These are phyloP conservation scores for Chiroxiphia lanceolata DNA, from an alignment of 2,797 vertebrate species.

Conservation along the genomic window DNA sequence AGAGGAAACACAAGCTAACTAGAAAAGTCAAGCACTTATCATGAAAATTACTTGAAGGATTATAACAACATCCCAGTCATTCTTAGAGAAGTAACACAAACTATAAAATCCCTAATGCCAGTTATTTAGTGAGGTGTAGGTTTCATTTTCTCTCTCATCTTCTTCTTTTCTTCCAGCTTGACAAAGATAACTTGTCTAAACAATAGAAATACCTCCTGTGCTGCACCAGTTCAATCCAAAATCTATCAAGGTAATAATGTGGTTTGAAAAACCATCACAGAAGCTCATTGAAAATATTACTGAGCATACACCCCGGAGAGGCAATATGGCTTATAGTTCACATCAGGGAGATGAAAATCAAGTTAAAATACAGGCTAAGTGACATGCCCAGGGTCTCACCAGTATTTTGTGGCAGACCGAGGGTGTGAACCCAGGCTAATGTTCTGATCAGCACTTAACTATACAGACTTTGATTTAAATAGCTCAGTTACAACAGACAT, in stretches of 20 bases:
- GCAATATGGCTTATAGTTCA: neutral
- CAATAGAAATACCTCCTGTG: neutral
- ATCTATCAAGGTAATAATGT: constrained; percentile 12
- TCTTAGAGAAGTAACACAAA: neutral
- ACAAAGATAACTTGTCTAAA: constrained; percentile 24
- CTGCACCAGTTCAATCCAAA: neutral
- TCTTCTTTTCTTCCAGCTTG: constrained; percentile 20
- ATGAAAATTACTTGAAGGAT: constrained; percentile 19
- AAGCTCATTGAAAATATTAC: constrained; percentile 5
- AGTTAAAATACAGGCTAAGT: constrained; percentile 3
- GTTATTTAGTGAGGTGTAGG: constrained; percentile 32
- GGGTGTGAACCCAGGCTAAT: neutral
- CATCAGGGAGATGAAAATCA: neutral
- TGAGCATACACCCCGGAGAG: neutral
- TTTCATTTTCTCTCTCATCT: constrained; percentile 4
- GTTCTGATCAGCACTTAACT: neutral
- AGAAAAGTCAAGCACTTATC: constrained; percentile 42
- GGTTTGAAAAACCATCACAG: constrained; percentile 31
- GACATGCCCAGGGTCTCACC: neutral
- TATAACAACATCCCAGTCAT: neutral
- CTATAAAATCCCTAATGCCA: constrained; percentile 16
- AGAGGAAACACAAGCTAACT: constrained; percentile 15
- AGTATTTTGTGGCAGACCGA: neutral
- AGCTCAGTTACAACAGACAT: neutral
- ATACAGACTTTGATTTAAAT: neutral